Conservation (phyloP, 2,888 invertebrate genomes). For the Lithophane semibrunnea region DNA sequence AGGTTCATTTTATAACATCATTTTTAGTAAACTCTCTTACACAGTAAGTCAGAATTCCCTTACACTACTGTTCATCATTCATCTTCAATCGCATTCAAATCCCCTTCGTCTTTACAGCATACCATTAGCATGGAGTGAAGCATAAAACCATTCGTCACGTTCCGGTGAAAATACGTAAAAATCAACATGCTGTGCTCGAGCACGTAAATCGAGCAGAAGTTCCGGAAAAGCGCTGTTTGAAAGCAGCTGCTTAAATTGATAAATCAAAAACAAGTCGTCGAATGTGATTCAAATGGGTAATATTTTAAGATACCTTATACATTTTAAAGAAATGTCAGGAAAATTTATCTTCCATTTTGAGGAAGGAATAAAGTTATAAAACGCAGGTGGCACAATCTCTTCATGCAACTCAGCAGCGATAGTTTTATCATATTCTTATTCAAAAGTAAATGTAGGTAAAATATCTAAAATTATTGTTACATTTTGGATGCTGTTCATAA, state of each 20-base stretch:
- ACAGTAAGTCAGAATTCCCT: slow-evolving; percentile 7
- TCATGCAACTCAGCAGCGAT: slow-evolving; percentile 29
- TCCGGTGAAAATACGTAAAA: slow-evolving; percentile 40
- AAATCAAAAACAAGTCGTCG: slow-evolving; percentile 2
- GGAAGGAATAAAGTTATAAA: slow-evolving; percentile 52
- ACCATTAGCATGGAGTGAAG: slow-evolving; percentile 46
- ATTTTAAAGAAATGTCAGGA: slow-evolving; percentile 17
- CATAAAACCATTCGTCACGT: slow-evolving; percentile 53
- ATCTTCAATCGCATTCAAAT: slow-evolving; percentile 48
- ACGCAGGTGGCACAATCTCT: slow-evolving; percentile 45
- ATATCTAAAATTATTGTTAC: slow-evolving; percentile 3
- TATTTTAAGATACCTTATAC: slow-evolving; percentile 9
- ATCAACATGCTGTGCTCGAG: slow-evolving; percentile 40
- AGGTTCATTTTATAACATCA: not conserved
- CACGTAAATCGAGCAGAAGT: slow-evolving; percentile 51
- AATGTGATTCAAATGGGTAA: not conserved
- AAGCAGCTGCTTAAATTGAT: slow-evolving; percentile 22
- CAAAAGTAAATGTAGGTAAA: slow-evolving; percentile 2
- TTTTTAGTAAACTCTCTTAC: not conserved
- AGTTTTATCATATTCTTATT: slow-evolving; percentile 34
- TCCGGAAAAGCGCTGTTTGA: slow-evolving; percentile 37
- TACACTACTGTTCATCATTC: slow-evolving; percentile 34
- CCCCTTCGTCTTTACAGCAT: slow-evolving; percentile 41
- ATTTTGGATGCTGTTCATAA: not conserved
- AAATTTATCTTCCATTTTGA: slow-evolving; percentile 24